These are phyloP conservation scores for Tupiocoris notatus DNA, from an alignment of 2,888 invertebrate species.

Conservation along the genomic window DNA sequence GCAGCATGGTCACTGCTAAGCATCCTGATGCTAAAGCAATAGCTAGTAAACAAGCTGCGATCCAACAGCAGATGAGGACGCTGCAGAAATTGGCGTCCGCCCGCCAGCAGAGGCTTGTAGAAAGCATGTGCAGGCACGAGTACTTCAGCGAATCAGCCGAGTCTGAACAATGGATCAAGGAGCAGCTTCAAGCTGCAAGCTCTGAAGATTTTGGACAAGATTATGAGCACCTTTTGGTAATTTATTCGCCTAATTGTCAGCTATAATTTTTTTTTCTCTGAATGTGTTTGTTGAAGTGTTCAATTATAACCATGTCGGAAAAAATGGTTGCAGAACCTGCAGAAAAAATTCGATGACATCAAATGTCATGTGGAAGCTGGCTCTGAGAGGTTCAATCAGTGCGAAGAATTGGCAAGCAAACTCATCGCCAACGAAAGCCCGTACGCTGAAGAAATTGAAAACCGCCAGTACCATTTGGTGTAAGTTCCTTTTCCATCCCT, in stretches of 20 bases:
- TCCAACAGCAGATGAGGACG: slow-evolving; percentile 74
- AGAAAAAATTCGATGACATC: slow-evolving; percentile 89
- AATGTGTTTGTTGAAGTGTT: no score
- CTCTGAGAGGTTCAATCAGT: slow-evolving; percentile 84
- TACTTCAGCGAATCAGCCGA: slow-evolving; percentile 88
- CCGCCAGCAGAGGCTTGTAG: slow-evolving; percentile 82
- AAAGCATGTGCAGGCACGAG: slow-evolving; percentile 86
- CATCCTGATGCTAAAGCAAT: slow-evolving; percentile 84
- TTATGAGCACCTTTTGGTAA: slow-evolving; percentile 80
- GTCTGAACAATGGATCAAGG: slow-evolving; percentile 87
- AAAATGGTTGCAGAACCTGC: slow-evolving; percentile 71
- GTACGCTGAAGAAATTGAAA: slow-evolving; percentile 80
- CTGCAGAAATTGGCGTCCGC: slow-evolving; percentile 77
- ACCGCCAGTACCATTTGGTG: slow-evolving; percentile 83
- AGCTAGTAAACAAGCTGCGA: slow-evolving; percentile 69
- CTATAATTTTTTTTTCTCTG: no score
- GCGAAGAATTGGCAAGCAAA: slow-evolving; percentile 86
- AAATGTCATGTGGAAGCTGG: slow-evolving; percentile 88
- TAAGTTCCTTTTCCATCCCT: slow-evolving; percentile 56
- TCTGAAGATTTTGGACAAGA: slow-evolving; percentile 94
- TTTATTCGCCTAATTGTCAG: no score
- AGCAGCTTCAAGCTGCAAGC: slow-evolving; percentile 82
- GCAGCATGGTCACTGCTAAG: slow-evolving; percentile 71
- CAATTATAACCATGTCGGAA: no score
- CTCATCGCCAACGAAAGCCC: slow-evolving; percentile 81